Percentiles rank a stretch among this genome's conserved stretches.
These are phyloP conservation scores for Henricia sp. DNA, from an alignment of 53 echinoderm and acorn worm genomes.

Conservation along the genomic window DNA sequence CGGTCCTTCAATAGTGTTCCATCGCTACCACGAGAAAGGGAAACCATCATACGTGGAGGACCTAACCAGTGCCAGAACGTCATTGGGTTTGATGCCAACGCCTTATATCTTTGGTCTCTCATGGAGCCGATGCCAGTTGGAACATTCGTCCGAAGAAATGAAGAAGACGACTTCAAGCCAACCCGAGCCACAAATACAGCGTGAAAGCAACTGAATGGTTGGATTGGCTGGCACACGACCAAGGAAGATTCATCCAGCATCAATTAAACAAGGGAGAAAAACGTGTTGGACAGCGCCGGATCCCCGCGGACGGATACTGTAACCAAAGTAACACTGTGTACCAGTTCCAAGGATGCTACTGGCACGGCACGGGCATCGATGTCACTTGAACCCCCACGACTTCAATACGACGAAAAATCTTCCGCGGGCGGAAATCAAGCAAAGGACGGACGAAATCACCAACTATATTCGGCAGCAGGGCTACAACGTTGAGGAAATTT, in stretches of 20 bases:
- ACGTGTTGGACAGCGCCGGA: slow-evolving; percentile 18
- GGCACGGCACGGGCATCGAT: slow-evolving; percentile 64
- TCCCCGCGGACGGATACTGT: slow-evolving; percentile 67
- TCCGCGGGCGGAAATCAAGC: neutral
- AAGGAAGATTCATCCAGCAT: slow-evolving; percentile 26
- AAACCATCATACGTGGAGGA: slow-evolving; percentile 27
- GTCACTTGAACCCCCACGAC: neutral
- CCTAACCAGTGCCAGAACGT: slow-evolving; percentile 42
- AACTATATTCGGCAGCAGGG: slow-evolving; percentile 24
- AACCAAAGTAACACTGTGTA: slow-evolving; percentile 50
- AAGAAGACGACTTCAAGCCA: slow-evolving; percentile 34
- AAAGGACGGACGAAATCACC: slow-evolving; percentile 9
- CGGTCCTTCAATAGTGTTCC: slow-evolving; percentile 27
- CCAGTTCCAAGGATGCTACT: slow-evolving; percentile 66
- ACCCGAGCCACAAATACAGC: slow-evolving; percentile 13
- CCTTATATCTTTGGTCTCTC: slow-evolving; percentile 70
- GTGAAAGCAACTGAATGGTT: slow-evolving; percentile 43
- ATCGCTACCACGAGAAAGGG: slow-evolving; percentile 65
- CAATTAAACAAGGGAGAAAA: slow-evolving; percentile 49
- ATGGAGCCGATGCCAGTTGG: slow-evolving; percentile 75
- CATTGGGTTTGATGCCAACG: slow-evolving; percentile 71
- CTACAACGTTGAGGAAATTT: slow-evolving; percentile 50
- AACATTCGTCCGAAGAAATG: slow-evolving; percentile 28
- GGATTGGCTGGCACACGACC: neutral
- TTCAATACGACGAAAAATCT: slow-evolving; percentile 9